Evolutionary conservation across 2,797 vertebrate species (phyloP).

Genomic region (Falco berigora): DNA sequence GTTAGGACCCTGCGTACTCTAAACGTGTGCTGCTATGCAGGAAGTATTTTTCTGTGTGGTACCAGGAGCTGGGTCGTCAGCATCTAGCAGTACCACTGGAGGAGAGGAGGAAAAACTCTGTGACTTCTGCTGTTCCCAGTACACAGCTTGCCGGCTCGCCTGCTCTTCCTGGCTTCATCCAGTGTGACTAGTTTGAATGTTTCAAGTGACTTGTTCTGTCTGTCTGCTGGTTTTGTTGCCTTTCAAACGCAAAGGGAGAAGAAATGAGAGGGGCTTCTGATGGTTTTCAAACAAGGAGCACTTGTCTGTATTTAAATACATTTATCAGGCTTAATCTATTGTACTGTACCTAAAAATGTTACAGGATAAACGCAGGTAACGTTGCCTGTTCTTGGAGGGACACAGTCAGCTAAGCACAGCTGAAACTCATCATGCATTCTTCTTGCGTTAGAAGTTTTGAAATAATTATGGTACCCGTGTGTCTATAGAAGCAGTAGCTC

Average conservation of each 20-base stretch:
- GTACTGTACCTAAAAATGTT: background rate
- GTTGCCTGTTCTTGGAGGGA: background rate
- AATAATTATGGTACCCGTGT: background rate
- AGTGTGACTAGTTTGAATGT: background rate
- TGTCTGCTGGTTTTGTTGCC: background rate
- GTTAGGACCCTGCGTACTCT: background rate
- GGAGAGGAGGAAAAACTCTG: background rate
- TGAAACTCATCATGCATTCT: background rate
- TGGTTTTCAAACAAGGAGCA: background rate
- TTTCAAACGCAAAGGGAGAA: too few relatives aligned
- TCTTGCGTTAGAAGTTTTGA: background rate
- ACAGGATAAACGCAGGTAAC: background rate
- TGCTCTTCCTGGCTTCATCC: background rate
- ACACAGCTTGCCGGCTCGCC: background rate
- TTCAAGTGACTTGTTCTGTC: background rate
- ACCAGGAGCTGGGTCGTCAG: background rate
- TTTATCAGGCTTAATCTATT: background rate
- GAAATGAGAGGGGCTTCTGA: background rate
- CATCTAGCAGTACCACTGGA: background rate
- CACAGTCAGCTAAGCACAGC: background rate
- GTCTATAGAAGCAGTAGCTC: background rate
- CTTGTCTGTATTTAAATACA: background rate
- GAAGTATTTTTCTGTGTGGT: background rate
- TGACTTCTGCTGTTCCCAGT: background rate
- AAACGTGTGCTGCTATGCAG: background rate